Evolutionary conservation across 2,888 invertebrate species (phyloP).

Genomic region (Mythimna impura): DNA sequence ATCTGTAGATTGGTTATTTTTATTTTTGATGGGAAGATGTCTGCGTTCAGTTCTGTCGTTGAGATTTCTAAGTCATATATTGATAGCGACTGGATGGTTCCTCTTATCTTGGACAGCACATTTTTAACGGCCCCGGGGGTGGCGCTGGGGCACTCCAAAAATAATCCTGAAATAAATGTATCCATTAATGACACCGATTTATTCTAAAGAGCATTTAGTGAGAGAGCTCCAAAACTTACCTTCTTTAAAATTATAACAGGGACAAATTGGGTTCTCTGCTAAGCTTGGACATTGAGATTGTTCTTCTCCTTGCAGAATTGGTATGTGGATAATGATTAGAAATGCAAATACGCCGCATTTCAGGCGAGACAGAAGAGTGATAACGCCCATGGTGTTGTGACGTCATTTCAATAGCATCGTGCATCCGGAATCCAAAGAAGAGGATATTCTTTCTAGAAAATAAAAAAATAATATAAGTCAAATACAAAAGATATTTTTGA

Average conservation of each 20-base stretch:
- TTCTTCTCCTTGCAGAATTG: conserved; percentile 90
- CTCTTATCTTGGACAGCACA: conserved; percentile 93
- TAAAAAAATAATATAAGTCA: conserved; percentile 27
- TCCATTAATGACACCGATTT: conserved; percentile 28
- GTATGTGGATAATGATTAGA: conserved; percentile 86
- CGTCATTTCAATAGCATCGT: conserved; percentile 89
- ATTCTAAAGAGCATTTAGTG: conserved; percentile 3
- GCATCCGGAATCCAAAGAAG: conserved; percentile 75
- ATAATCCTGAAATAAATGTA: conserved; percentile 91
- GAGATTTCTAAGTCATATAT: conserved; percentile 97
- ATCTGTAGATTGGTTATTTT: conserved; percentile 94
- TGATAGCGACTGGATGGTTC: conserved; percentile 95
- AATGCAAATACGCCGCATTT: conserved; percentile 90
- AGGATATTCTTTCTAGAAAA: conserved; percentile 65
- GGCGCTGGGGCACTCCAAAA: conserved; percentile 96
- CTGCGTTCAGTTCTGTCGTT: conserved; percentile 93
- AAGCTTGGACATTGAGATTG: conserved; percentile 93
- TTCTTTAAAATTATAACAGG: conserved; percentile 98
- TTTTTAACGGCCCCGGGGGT: conserved; percentile 93
- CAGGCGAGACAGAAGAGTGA: conserved; percentile 81
- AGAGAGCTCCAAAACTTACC: conserved; percentile 83
- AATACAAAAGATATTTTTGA: neutral
- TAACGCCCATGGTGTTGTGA: conserved; percentile 84
- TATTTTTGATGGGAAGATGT: conserved; percentile 93
- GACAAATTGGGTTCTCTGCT: conserved; percentile 95